Percentiles rank a stretch among this genome's conserved stretches.
These are phyloP conservation scores for Eleginops maclovinus DNA, from an alignment of 2,113 vertebrate species.

Conservation along the genomic window DNA sequence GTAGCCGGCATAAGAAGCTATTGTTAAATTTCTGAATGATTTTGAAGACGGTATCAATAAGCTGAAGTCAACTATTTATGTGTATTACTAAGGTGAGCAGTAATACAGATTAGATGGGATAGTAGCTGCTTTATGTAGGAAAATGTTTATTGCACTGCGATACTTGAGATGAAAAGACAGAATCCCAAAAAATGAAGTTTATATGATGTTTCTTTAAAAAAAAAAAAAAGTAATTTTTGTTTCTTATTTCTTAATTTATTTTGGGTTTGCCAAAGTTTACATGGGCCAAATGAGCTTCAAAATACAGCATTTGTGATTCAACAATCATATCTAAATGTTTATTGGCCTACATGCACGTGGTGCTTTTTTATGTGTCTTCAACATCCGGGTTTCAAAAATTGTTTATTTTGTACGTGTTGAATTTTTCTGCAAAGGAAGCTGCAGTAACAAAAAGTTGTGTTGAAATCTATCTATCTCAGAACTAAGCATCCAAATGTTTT, in stretches of 20 bases:
- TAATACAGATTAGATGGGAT: conserved; percentile 52
- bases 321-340: conserved; percentile 22
- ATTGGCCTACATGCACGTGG: conserved; percentile 9
- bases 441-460: background rate
- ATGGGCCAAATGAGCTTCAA: conserved; percentile 29
- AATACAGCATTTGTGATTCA: conserved; percentile 5
- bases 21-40: conserved; percentile 57
- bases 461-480: conserved; percentile 1
- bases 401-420: conserved; percentile 19
- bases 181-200: conserved; percentile 29
- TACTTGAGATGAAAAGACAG: conserved; percentile 42
- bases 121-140: conserved; percentile 29
- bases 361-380: conserved; percentile 21
- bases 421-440: background rate
- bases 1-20: conserved; percentile 47
- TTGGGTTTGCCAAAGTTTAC: conserved; percentile 67
- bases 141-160: conserved; percentile 40
- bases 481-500: conserved; percentile 7
- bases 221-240: background rate
- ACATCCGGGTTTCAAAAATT: conserved; percentile 16
- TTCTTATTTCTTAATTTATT: conserved; percentile 64
- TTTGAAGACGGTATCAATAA: conserved; percentile 40
- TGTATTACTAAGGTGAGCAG: conserved; percentile 41
- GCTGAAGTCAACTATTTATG: conserved; percentile 70
- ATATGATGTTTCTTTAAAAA: conserved; percentile 11